phyloP scores from a whole-genome alignment of 2,888 invertebrate genomes.

The Smittia aterrima region DNA sequence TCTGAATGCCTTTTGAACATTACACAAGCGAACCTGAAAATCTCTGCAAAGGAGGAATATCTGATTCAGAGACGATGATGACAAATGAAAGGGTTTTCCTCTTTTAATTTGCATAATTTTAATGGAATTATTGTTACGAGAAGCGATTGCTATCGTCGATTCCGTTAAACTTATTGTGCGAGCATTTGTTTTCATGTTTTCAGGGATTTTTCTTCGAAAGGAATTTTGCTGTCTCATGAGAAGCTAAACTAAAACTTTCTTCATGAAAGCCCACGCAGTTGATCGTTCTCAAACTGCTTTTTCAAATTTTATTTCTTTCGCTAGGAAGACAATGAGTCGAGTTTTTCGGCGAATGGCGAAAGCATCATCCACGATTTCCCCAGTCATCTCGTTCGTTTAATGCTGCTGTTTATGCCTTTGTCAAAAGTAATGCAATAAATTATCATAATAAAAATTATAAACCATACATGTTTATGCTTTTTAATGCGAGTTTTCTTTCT shows the following conservation, averaged over 20 bases:
- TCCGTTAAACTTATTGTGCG: too few relatives aligned
- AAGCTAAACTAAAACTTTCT: too few relatives aligned
- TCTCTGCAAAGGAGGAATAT: too few relatives aligned
- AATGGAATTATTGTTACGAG: too few relatives aligned
- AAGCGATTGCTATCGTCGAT: too few relatives aligned
- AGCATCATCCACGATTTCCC: neutral
- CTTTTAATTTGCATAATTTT: neutral
- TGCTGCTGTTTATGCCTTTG: conserved; percentile 39
- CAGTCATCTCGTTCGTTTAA: conserved; percentile 18
- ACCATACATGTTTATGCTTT: conserved; percentile 39
- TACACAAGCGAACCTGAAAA: too few relatives aligned
- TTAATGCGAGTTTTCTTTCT: conserved; percentile 34
- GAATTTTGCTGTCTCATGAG: too few relatives aligned
- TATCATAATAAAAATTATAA: conserved; percentile 40
- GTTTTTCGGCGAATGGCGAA: neutral
- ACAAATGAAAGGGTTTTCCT: neutral
- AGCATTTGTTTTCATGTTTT: neutral
- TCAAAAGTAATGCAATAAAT: conserved; percentile 42
- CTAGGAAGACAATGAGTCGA: too few relatives aligned
- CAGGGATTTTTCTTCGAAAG: neutral
- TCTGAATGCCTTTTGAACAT: too few relatives aligned
- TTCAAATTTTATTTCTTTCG: too few relatives aligned
- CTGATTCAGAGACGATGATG: neutral
- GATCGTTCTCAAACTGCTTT: too few relatives aligned
- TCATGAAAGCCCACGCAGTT: too few relatives aligned